Evolutionary conservation across 2,888 invertebrate species (phyloP), one percentile per base, ranked within the genome.

Genomic region (Brachyptera risi): DNA sequence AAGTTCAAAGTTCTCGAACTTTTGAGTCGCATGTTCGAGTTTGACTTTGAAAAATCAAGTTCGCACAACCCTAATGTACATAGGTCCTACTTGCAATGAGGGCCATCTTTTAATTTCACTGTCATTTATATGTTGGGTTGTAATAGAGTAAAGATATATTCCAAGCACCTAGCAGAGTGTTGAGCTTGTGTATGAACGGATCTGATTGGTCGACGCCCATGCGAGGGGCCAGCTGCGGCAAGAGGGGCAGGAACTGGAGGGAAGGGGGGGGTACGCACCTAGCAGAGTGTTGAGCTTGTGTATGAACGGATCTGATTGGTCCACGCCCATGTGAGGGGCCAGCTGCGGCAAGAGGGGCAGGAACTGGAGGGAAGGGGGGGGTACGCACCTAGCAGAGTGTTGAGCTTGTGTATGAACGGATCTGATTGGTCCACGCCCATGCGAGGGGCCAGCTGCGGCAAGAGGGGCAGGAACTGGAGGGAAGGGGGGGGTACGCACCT

Each of bases 181-280:
- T 79, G 13, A 92, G 79, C 37, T 82, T 78, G 2, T 70, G 69
- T 1, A 81, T 78, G 66, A 89, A 88, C 0, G 72, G 67, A 5
- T 76, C 78, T n/a, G 75, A 71, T 21, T 79, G 78, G 2, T 66
- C 65, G 21, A 79, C 76, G 11, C 79, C 83, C 57, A 96, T 79
- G 58, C 92, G 83, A 0, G 95, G 93, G 3, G 90, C 87, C 42
- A 96, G 75, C 75, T 96, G 96, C 49, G 93, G 92, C 65, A 96
- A 76, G n/a, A 94, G 83, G 0, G 87, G 81, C 27, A 96, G 79
- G 71, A 91, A 94, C 74, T 96, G n/a, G n/a, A n/a, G n/a, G n/a
- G n/a, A n/a, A n/a, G n/a, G n/a, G n/a, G n/a, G n/a, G n/a, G n/a
- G n/a, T n/a, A n/a, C n/a, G n/a, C n/a, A 84, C 83, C 76, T 64